A percentile compares a stretch with the other conserved stretches of the same genome.
Conservation (phyloP, 2,113 vertebrate species). For the Dipodomys stephensi region DNA sequence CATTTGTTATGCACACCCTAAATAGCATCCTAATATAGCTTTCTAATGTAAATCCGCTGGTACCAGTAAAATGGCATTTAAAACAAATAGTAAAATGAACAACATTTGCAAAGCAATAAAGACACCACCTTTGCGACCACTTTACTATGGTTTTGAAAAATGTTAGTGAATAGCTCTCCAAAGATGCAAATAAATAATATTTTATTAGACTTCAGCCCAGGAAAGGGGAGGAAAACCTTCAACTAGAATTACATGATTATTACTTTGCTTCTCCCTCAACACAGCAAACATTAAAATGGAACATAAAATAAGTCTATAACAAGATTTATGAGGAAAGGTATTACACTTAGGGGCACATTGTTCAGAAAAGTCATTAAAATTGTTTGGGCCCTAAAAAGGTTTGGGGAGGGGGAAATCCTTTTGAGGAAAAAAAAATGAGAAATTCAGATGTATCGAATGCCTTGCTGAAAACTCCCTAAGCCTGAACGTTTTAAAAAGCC, state of each 20-base stretch:
- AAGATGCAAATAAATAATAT: conserved; percentile 82
- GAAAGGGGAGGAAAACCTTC: conserved; percentile 65
- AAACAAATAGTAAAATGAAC: conserved; percentile 84
- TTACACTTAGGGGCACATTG: conserved; percentile 82
- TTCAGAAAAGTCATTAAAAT: conserved; percentile 84
- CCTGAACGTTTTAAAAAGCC: conserved; percentile 77
- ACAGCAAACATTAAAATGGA: conserved; percentile 76
- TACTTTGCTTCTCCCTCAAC: conserved; percentile 79
- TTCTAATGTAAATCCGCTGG: conserved; percentile 61
- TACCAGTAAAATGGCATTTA: conserved; percentile 81
- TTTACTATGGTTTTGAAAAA: conserved; percentile 80
- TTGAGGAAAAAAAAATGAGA: conserved; percentile 80
- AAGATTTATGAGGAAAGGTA: conserved; percentile 84
- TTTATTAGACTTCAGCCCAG: conserved; percentile 80
- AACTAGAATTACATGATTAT: conserved; percentile 71
- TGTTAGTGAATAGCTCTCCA: conserved; percentile 64
- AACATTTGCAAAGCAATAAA: conserved; percentile 82
- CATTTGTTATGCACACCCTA: conserved; percentile 44
- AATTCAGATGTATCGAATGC: conserved; percentile 71
- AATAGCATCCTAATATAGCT: conserved; percentile 43
- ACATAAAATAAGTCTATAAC: conserved; percentile 83
- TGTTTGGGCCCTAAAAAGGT: conserved; percentile 77
- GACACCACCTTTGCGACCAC: conserved; percentile 80
- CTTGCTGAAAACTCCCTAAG: conserved; percentile 78
- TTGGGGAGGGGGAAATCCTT: background rate